Evolutionary conservation across 2,113 vertebrate genomes (phyloP).

Genomic region (Indicator indicator): DNA sequence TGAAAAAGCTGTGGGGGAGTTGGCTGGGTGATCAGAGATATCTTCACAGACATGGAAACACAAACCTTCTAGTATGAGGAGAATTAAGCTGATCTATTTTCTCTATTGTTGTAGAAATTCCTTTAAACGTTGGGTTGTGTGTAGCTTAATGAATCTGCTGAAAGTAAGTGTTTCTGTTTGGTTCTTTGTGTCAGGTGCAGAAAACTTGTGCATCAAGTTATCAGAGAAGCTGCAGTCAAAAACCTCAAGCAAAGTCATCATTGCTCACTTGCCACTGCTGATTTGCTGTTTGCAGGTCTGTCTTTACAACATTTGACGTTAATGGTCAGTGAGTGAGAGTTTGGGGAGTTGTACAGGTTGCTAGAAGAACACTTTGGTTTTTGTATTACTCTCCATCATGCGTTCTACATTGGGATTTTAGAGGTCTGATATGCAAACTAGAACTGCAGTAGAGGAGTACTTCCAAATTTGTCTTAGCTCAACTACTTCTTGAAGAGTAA

Average conservation of each 20-base stretch:
- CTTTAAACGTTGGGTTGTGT: not conserved
- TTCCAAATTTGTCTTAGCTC: not conserved
- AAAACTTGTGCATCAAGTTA: slow-evolving; percentile 93
- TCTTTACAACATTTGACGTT: not conserved
- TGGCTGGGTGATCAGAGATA: not conserved
- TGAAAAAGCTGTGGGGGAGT: not conserved
- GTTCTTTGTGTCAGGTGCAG: slow-evolving; percentile 83
- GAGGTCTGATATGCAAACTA: not conserved
- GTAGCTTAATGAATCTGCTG: not conserved
- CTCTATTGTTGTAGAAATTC: not conserved
- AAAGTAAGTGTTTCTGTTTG: not conserved
- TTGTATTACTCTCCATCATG: not conserved
- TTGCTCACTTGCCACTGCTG: slow-evolving; percentile 93
- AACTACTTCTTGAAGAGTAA: not conserved
- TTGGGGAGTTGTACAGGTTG: not conserved
- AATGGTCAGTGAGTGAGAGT: not conserved
- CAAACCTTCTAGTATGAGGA: not conserved
- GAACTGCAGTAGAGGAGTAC: not conserved
- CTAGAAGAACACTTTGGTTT: not conserved
- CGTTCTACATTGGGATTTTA: not conserved
- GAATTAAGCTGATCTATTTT: not conserved
- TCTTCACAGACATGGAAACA: not conserved
- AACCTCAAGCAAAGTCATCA: slow-evolving; percentile 96
- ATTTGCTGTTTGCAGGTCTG: slow-evolving; percentile 95
- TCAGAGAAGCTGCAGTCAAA: slow-evolving; percentile 97